These are phyloP conservation scores for Brienomyrus longianalis DNA, from an alignment of 2,113 vertebrate genomes.

Conservation along the genomic window DNA sequence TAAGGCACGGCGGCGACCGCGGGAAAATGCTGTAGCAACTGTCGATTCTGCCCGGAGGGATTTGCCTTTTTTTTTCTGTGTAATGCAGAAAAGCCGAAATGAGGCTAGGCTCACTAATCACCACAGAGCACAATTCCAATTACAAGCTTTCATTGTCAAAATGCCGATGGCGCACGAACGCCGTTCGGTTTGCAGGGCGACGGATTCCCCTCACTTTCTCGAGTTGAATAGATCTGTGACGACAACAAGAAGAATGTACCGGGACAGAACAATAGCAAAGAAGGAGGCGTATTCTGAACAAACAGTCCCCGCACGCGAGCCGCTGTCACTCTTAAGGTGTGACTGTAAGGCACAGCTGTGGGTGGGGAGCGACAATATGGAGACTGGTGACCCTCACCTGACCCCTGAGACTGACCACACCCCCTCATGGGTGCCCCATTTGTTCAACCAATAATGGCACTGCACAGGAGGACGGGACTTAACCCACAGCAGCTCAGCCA, in stretches of 20 bases:
- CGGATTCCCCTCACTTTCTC: conserved; percentile 45
- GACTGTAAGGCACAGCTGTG: not conserved
- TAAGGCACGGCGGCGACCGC: not conserved
- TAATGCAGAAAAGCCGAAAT: conserved; percentile 39
- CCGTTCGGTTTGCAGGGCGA: conserved; percentile 47
- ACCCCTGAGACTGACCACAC: conserved; percentile 40
- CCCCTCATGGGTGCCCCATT: not conserved
- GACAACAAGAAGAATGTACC: not conserved
- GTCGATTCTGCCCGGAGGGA: conserved; percentile 9
- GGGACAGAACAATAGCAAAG: not conserved
- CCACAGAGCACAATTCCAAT: conserved; percentile 43
- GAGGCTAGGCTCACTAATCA: conserved; percentile 2
- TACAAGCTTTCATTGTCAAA: conserved; percentile 62
- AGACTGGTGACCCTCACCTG: conserved; percentile 58
- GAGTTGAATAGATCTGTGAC: not conserved
- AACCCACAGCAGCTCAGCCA: not conserved
- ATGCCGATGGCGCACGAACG: conserved; percentile 52
- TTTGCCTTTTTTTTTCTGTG: conserved; percentile 9
- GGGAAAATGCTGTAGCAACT: conserved; percentile 4
- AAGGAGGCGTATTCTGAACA: not conserved
- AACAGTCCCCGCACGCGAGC: not conserved
- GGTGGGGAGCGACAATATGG: conserved; percentile 19
- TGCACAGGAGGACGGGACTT: not conserved
- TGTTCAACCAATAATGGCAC: not conserved
- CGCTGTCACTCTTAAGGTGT: not conserved